Base-by-base conservation (phyloP, 2,888 invertebrate species). In the Troilus luridus region DNA sequence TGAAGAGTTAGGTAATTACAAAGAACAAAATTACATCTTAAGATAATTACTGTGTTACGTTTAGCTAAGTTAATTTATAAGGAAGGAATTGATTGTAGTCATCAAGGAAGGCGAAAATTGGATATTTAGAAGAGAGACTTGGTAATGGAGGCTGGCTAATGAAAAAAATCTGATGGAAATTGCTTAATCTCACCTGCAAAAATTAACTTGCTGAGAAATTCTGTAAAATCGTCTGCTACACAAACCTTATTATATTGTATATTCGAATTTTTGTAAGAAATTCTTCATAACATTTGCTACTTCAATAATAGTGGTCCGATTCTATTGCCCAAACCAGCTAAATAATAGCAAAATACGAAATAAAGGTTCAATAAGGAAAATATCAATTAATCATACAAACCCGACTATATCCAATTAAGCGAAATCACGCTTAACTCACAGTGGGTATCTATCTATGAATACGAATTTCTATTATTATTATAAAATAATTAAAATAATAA, bases 81-180 rank as follows among this genome's bases (percentile, higher is more conserved):
- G 21, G 21, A 11, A 6, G 85, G 12, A 58, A 85, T 54, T 85
- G n/a, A 85, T 85, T 85, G 54, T n/a, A n/a, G 56, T n/a, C 56
- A 85, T 85, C n/a, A 85, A 77, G 56, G 10, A 56, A 58, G 85
- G 17, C 12, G 56, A 85, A 85, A 85, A 85, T 85, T 85, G 85
- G 85, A 85, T 56, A 85, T 85, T 85, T 85, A 56, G n/a, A 54
- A 19, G 8, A 54, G 56, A n/a, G 56, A 11, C 85, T 85, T 21
- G 85, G 41, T 56, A 85, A 85, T 58, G 85, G 5, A 12, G 54
- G 56, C 12, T n/a, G 85, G 85, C 85, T 85, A 85, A 85, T 85
- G 85, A 85, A 85, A 58, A 81, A 85, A 85, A 85, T 85, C 56
- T 85, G 56, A 58, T 56, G 56, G 81, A 81, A 24, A 41, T 85